Percentiles rank a stretch among this genome's conserved stretches.
These are phyloP conservation scores for Scaptodrosophila lebanonensis DNA, from an alignment of 1,140 invertebrate species.

Conservation along the genomic window DNA sequence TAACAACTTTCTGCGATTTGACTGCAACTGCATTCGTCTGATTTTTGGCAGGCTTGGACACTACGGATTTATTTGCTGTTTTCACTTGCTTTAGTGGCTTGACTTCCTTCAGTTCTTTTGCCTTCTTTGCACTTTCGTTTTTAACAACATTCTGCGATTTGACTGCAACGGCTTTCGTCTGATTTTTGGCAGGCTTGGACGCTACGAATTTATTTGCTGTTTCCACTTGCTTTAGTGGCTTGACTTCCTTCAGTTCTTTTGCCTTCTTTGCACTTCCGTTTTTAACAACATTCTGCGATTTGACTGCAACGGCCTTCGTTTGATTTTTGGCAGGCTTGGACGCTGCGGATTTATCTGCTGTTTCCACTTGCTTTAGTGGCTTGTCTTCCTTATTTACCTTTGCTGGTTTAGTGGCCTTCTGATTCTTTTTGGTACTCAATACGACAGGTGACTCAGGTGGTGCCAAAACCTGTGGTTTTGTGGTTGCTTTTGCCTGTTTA, in stretches of 20 bases:
- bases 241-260: neutral
- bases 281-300: conserved; percentile 1
- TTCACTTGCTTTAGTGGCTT: conserved; percentile 20
- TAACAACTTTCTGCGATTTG: neutral
- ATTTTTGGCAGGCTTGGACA: too few species aligned
- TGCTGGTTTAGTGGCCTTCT: neutral
- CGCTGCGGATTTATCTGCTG: neutral
- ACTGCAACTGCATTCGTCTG: too few species aligned
- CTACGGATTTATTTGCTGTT: conserved; percentile 18
- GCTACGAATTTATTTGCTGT: conserved; percentile 21
- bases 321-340: neutral
- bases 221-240: conserved; percentile 3
- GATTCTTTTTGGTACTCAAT: neutral
- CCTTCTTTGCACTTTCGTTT: neutral
- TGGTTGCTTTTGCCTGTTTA: conserved; percentile 17
- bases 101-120: conserved; percentile 12
- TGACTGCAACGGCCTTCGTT: neutral
- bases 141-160: conserved; percentile 4
- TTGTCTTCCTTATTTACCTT: neutral
- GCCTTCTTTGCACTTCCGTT: neutral
- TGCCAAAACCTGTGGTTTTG: conserved; percentile 46
- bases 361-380: conserved; percentile 2
- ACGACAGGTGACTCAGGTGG: conserved; percentile 38
- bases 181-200: too few species aligned
- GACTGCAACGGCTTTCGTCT: too few species aligned